Evolutionary conservation across 2,797 vertebrate species (phyloP).

Genomic region (Limosa lapponica): DNA sequence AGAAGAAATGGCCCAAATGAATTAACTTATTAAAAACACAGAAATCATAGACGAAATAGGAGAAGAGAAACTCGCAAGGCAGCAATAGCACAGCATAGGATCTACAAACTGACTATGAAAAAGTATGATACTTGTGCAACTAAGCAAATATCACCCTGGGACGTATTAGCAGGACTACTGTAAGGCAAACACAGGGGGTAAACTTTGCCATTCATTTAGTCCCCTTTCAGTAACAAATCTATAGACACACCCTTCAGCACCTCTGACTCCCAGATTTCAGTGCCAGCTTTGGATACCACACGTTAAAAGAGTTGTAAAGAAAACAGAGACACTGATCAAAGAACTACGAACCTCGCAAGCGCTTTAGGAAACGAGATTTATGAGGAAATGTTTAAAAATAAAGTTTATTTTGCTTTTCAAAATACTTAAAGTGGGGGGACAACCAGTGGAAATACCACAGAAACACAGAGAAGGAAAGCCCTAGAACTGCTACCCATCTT

Average conservation of each 20-base stretch:
- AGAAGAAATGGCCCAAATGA: neutral
- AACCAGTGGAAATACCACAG: neutral
- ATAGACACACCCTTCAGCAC: neutral
- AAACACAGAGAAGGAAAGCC: neutral
- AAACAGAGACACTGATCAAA: neutral
- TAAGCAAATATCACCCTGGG: neutral
- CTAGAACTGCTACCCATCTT: neutral
- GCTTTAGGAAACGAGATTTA: neutral
- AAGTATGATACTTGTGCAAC: neutral
- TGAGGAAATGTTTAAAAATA: neutral
- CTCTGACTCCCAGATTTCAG: neutral
- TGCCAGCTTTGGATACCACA: neutral
- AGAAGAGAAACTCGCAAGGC: neutral
- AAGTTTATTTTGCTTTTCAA: neutral
- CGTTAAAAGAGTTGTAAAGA: neutral
- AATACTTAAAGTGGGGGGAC: neutral
- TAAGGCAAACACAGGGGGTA: neutral
- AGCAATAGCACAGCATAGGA: neutral
- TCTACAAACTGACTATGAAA: neutral
- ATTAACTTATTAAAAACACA: neutral
- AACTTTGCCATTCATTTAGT: neutral
- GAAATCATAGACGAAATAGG: neutral
- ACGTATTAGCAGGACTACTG: neutral
- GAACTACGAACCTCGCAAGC: neutral
- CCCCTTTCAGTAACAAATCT: neutral